These are phyloP conservation scores for Beris morrisii DNA, from an alignment of 2,888 invertebrate species.

Conservation along the genomic window DNA sequence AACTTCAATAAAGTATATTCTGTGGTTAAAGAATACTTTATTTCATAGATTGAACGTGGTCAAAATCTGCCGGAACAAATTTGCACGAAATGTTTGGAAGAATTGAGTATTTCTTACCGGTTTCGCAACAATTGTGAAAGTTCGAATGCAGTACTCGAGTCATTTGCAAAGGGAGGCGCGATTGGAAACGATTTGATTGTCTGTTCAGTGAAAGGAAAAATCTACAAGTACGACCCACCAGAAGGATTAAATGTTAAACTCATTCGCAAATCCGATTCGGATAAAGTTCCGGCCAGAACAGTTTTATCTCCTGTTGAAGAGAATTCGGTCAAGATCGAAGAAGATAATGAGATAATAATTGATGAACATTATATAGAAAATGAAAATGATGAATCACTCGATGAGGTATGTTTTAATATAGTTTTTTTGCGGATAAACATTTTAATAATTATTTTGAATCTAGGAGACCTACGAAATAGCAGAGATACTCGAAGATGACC, in stretches of 20 bases:
- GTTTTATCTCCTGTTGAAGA: conserved; percentile 1
- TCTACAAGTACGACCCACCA: conserved; percentile 38
- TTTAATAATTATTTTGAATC: too few relatives aligned
- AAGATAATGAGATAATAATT: neutral
- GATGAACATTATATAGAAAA: too few relatives aligned
- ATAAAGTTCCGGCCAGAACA: neutral
- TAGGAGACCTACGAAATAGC: too few relatives aligned
- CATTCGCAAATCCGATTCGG: conserved; percentile 18
- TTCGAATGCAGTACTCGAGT: conserved; percentile 49
- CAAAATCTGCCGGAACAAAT: conserved; percentile 51
- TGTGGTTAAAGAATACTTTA: too few relatives aligned
- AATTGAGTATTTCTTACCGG: conserved; percentile 50
- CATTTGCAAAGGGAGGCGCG: conserved; percentile 40
- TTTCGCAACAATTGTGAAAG: conserved; percentile 52
- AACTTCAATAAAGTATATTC: too few relatives aligned
- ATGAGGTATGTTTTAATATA: too few relatives aligned
- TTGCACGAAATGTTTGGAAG: conserved; percentile 48
- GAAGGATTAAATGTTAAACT: conserved; percentile 35
- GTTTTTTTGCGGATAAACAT: too few relatives aligned
- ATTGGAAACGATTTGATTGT: conserved; percentile 28
- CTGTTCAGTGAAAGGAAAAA: conserved; percentile 26
- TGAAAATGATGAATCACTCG: too few relatives aligned
- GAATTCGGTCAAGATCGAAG: neutral
- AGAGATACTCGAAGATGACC: too few relatives aligned
- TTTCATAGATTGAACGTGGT: conserved; percentile 42